Conservation (phyloP, 2,888 invertebrate genomes). For the Seladonia tumulorum region DNA sequence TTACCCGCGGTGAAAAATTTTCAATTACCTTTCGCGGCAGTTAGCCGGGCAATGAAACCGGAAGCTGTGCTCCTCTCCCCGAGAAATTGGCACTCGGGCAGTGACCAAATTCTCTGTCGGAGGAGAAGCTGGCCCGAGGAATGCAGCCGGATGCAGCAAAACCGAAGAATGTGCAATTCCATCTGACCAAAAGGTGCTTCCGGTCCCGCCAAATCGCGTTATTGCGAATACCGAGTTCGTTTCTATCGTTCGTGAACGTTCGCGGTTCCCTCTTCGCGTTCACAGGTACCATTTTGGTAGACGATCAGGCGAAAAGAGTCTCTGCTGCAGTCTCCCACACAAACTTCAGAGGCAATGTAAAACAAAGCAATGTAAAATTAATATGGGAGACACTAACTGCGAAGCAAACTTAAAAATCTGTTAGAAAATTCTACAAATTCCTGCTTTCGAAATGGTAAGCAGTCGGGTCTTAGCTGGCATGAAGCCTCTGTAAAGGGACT, state of each 20-base stretch:
- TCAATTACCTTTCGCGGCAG: slow-evolving; percentile 41
- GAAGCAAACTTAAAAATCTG: background rate
- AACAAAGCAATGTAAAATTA: background rate
- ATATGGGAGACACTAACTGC: background rate
- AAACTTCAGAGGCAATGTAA: background rate
- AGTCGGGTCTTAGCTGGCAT: background rate
- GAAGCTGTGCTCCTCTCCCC: background rate
- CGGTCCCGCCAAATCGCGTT: slow-evolving; percentile 3
- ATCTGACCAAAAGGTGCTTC: slow-evolving; percentile 33
- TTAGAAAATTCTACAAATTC: background rate
- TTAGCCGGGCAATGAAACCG: slow-evolving; percentile 18
- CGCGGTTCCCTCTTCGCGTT: background rate
- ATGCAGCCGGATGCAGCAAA: slow-evolving; percentile 41
- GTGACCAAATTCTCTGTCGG: slow-evolving; percentile 49
- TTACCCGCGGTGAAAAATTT: slow-evolving; percentile 23
- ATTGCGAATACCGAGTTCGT: slow-evolving; percentile 49
- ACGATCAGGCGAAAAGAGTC: background rate
- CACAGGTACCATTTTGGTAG: background rate
- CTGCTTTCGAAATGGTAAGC: background rate
- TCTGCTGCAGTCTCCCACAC: background rate
- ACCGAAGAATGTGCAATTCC: slow-evolving; percentile 61
- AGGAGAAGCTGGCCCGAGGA: slow-evolving; percentile 34
- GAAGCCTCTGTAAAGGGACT: background rate
- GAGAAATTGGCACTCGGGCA: slow-evolving; percentile 44
- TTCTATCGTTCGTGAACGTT: background rate